Percentiles rank a stretch among this genome's conserved stretches.
Conservation (phyloP, 2,797 vertebrate genomes). For the Eremophila alpestris region DNA sequence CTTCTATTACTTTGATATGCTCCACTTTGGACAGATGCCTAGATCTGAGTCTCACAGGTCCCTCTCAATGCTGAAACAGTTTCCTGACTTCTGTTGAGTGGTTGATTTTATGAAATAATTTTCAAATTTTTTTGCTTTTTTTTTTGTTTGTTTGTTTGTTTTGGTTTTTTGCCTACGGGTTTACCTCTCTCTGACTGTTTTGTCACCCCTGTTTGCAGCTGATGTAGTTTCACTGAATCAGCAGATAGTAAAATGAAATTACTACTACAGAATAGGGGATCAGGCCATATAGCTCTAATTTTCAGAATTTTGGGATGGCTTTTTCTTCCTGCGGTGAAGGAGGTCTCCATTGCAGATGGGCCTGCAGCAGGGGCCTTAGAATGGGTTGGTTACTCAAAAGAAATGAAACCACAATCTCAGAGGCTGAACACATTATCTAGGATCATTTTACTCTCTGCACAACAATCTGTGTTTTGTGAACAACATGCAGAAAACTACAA, state of each 20-base stretch:
- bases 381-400: not conserved
- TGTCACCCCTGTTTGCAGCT: not conserved
- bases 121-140: not conserved
- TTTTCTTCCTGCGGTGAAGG: not conserved
- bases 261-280: not conserved
- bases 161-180: not conserved
- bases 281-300: not conserved
- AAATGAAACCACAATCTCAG: not conserved
- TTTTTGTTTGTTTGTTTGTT: not conserved
- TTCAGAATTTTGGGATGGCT: not conserved
- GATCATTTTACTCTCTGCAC: not conserved
- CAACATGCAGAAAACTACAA: not conserved
- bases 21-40: not conserved
- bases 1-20: not conserved
- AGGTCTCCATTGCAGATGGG: not conserved
- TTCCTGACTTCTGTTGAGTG: not conserved
- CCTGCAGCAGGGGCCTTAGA: not conserved
- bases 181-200: not conserved
- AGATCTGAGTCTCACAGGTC: not conserved
- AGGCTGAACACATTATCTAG: not conserved
- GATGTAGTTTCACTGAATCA: not conserved
- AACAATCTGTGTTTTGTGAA: not conserved
- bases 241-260: not conserved
- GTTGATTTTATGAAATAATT: not conserved
- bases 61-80: not conserved